Evolutionary conservation across 2,888 invertebrate species (phyloP).

Genomic region (Idaea dimidiata): DNA sequence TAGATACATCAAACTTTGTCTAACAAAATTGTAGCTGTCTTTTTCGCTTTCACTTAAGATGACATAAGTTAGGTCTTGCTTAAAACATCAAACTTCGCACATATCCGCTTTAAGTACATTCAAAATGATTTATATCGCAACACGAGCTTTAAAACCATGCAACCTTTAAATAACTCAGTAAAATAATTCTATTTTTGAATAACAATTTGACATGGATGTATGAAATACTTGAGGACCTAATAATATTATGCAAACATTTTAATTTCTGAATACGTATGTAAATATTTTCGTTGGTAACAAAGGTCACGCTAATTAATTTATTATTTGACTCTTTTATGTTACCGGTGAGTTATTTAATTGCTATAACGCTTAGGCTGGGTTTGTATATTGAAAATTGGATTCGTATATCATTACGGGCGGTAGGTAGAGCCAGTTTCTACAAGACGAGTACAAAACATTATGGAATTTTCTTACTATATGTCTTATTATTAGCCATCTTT

Average conservation of each 20-base stretch:
- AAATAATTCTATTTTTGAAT: not conserved
- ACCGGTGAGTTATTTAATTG: constrained; percentile 9
- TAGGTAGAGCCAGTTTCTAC: no score
- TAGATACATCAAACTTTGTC: no score
- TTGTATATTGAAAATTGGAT: no score
- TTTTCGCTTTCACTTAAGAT: no score
- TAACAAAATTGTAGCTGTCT: no score
- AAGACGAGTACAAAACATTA: no score
- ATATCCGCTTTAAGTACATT: no score
- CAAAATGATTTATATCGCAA: not conserved
- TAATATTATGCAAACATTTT: constrained; percentile 4
- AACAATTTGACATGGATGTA: not conserved
- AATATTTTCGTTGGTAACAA: not conserved
- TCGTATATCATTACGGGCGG: no score
- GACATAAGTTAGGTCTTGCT: no score
- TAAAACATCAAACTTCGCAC: no score
- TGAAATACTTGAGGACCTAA: not conserved
- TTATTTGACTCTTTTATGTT: constrained; percentile 15
- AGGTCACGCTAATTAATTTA: constrained; percentile 19
- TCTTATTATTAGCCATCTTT: no score
- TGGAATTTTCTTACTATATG: no score
- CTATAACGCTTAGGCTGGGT: not conserved
- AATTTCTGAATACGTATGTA: not conserved
- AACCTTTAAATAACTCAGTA: not conserved
- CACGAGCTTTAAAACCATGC: not conserved